A percentile compares a stretch with the other conserved stretches of the same genome.
Conservation (phyloP, 2,888 invertebrate genomes). For the Sarcophaga variegata region DNA sequence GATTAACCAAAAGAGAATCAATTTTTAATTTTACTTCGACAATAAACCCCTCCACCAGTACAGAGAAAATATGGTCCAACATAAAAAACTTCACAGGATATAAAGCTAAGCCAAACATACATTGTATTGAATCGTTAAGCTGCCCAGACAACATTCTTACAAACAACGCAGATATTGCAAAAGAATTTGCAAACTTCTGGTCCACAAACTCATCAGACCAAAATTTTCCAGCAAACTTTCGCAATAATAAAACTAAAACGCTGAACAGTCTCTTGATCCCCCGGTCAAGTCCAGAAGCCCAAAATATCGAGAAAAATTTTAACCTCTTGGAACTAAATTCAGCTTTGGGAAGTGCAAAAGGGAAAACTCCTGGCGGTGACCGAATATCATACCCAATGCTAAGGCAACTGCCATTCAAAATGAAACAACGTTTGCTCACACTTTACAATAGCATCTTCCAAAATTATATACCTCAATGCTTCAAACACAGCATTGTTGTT, state of each 20-base stretch:
- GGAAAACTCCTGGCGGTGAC: not conserved
- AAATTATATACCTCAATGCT: too few relatives aligned
- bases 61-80: conserved; percentile 44
- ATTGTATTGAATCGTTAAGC: not conserved
- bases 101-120: not conserved
- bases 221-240: not conserved
- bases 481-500: too few relatives aligned
- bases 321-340: not conserved
- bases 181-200: not conserved
- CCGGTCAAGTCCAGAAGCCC: not conserved
- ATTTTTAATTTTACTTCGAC: conserved; percentile 28
- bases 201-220: not conserved
- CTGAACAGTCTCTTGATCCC: not conserved
- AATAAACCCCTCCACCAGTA: conserved; percentile 43
- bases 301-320: not conserved
- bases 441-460: too few relatives aligned
- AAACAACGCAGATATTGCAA: not conserved
- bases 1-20: conserved; percentile 25
- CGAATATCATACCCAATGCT: not conserved
- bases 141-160: not conserved
- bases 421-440: too few relatives aligned
- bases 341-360: not conserved
- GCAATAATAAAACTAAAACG: not conserved
- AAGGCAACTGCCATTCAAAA: not conserved
- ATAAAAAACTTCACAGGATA: not conserved